Percentiles rank a stretch among this genome's conserved stretches.
These are phyloP conservation scores for Parazoanthus swiftii DNA, from an alignment of 92 coral and sea anemone species.

Conservation along the genomic window DNA sequence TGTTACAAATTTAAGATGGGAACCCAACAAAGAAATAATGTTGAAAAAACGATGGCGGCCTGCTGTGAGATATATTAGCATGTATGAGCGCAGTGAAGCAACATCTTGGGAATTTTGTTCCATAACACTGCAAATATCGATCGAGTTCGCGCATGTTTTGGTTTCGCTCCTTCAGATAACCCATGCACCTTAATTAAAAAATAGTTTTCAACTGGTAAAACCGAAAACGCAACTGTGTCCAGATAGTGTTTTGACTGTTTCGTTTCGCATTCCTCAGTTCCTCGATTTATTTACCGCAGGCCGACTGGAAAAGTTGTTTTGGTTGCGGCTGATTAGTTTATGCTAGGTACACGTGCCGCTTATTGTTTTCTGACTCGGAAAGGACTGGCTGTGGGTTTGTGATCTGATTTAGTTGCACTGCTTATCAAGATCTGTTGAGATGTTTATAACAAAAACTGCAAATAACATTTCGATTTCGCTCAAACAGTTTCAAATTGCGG, in stretches of 20 bases:
- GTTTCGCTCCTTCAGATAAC: background rate
- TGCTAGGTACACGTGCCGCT: background rate
- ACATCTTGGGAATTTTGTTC: background rate
- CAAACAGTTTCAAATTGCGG: background rate
- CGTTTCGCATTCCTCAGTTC: too few species aligned
- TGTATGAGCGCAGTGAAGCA: too few species aligned
- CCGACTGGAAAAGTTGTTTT: background rate
- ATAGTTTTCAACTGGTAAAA: too few species aligned
- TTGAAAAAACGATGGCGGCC: too few species aligned
- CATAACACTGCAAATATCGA: background rate
- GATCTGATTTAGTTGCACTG: background rate
- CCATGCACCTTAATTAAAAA: too few species aligned
- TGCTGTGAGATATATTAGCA: too few species aligned
- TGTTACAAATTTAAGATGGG: too few species aligned
- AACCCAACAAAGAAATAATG: too few species aligned
- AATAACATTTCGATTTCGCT: too few species aligned
- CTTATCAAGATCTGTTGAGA: background rate
- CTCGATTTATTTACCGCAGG: too few species aligned
- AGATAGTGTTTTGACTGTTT: background rate
- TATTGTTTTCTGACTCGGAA: background rate
- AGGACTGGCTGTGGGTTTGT: background rate
- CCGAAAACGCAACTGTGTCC: background rate
- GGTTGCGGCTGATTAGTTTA: background rate
- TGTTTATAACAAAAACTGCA: background rate
- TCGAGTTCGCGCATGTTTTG: background rate